Evolutionary conservation across 2,888 invertebrate genomes (phyloP).

Genomic region (Lagria hirta): DNA sequence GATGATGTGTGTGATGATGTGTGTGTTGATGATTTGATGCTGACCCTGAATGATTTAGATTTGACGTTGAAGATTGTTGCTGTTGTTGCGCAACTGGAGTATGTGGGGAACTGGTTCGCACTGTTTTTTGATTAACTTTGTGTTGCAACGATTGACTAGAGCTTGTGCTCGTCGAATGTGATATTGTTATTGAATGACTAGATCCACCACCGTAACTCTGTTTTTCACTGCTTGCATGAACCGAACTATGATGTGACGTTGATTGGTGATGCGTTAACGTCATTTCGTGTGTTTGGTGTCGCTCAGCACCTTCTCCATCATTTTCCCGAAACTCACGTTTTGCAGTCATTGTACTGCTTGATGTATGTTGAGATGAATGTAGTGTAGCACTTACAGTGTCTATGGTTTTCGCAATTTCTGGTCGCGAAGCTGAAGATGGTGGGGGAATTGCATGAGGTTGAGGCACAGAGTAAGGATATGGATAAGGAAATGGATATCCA

Average conservation of each 20-base stretch:
- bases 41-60: conserved; percentile 56
- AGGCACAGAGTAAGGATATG: conserved; percentile 73
- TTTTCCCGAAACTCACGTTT: conserved; percentile 58
- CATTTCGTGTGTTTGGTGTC: conserved; percentile 66
- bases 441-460: conserved; percentile 75
- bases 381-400: conserved; percentile 68
- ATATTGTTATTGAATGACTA: conserved; percentile 63
- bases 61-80: conserved; percentile 48
- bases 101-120: conserved; percentile 50
- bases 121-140: conserved; percentile 53
- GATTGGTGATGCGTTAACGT: conserved; percentile 68
- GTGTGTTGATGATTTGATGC: conserved; percentile 59
- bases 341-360: conserved; percentile 71
- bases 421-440: conserved; percentile 50
- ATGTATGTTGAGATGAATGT: conserved; percentile 69
- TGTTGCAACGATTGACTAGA: conserved; percentile 64
- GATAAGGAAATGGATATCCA: conserved; percentile 69
- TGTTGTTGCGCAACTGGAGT: conserved; percentile 36
- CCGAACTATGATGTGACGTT: conserved; percentile 65
- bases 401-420: conserved; percentile 42
- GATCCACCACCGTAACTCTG: conserved; percentile 57
- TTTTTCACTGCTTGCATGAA: conserved; percentile 66
- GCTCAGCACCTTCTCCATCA: conserved; percentile 54
- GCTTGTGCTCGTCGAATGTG: conserved; percentile 68
- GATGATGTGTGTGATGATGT: conserved; percentile 70